Base-by-base conservation (phyloP, 2,888 invertebrate genomes). In the Eudemis profundana region DNA sequence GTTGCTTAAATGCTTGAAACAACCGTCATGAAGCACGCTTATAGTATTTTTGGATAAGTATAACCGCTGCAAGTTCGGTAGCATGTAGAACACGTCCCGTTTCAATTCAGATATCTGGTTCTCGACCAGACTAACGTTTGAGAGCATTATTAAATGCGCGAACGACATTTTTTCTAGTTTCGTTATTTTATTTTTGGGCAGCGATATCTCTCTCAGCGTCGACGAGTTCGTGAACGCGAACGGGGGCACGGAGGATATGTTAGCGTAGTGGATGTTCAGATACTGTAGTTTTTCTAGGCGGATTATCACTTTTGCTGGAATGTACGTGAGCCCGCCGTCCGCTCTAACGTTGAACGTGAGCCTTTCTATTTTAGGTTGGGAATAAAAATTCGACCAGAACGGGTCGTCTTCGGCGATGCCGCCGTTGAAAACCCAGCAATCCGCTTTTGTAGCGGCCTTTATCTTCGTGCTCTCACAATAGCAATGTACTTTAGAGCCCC, bases 11-110 rank as follows among this genome's bases (percentile, higher is more conserved):
- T 95, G 94, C 73, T 93, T 93, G 82, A 97, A 97, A 56, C 98
- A 96, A 66, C 96, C 96, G 61, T 97, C 97, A 76, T 98, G 98
- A 44, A 98, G 90, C 8, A 95, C 94, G 72, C 96, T 95, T 68
- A 99, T 93, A 77, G 95, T 95, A 84, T 99, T 99, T 79, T 95
- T 95, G 76, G 97, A 97, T 61, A 99, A 90, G 78, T 94, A 94
- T 65, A 99, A 93, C 70, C 95, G 94, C 75, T 94, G 94, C 72
- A 96, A 87, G 69, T 93, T 93, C 0, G 96, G 96, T 29, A 97
- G 86, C 78, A 95, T 95, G 63, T 95, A 94, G 83, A 97, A 97
- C 4, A 96, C 95, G 78, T 95, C 94, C 67, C 95, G 93, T 78
- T 95, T 94, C 76, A 97, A 93, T 83, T 96, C 96, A 3, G 94